phyloP scores from a whole-genome alignment of 35 echinoderm and acorn worm genomes.

The Antedon bifida region DNA sequence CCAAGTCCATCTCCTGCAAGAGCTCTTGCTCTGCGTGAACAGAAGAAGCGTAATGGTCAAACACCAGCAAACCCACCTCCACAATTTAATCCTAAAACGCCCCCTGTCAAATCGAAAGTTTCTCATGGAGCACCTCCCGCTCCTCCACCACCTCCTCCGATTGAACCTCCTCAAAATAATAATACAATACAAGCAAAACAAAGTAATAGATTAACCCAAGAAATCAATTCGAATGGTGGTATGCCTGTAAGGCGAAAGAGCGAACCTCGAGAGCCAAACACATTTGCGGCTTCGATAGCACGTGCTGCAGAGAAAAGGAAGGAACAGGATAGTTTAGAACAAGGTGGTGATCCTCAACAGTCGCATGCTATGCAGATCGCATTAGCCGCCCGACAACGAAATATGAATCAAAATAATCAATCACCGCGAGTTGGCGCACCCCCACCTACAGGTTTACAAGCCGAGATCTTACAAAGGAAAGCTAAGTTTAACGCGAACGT shows the following conservation, averaged over 20 bases:
- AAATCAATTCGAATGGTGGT: not conserved
- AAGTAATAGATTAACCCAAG: not conserved
- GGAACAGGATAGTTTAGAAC: not conserved
- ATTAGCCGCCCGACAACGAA: not conserved
- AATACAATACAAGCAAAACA: not conserved
- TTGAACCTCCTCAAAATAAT: not conserved
- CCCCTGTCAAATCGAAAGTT: not conserved
- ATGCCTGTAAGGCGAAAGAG: not conserved
- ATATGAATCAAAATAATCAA: not conserved
- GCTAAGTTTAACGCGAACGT: not conserved
- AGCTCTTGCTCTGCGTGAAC: not conserved
- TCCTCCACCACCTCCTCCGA: not conserved
- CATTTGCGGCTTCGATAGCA: not conserved
- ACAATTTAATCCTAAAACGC: not conserved
- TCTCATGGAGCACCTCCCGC: not conserved
- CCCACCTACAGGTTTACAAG: not conserved
- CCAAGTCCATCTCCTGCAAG: not conserved
- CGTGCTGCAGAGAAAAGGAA: not conserved
- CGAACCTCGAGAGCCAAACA: not conserved
- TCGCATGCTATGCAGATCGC: not conserved
- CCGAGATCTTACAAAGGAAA: not conserved
- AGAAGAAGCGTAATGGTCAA: not conserved
- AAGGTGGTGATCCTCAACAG: not conserved
- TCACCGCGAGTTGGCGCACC: not conserved
- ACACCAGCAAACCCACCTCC: not conserved